These are phyloP conservation scores for Euura lappo DNA, from an alignment of 1,140 invertebrate species.

Conservation along the genomic window DNA sequence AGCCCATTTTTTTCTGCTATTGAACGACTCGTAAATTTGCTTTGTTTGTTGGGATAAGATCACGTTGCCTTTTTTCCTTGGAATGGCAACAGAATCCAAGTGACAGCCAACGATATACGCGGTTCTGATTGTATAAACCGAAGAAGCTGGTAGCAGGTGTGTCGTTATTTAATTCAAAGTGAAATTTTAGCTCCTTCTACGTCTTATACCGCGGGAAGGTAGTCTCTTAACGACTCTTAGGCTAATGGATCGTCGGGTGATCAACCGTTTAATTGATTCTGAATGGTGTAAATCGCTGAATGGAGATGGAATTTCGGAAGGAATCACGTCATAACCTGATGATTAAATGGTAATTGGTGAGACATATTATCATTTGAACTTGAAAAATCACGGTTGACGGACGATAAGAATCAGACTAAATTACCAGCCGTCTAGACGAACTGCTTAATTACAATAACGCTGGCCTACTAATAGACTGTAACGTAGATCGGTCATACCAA, in stretches of 20 bases:
- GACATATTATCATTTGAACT: too few relatives aligned
- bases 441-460: too few relatives aligned
- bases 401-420: too few relatives aligned
- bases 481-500: too few relatives aligned
- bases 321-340: too few relatives aligned
- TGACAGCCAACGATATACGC: not conserved
- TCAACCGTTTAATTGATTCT: not conserved
- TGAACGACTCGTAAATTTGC: not conserved
- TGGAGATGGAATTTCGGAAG: too few relatives aligned
- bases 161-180: not conserved
- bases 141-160: not conserved
- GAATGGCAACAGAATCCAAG: not conserved
- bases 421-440: too few relatives aligned
- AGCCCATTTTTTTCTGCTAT: not conserved
- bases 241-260: not conserved
- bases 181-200: not conserved
- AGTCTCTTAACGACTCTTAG: not conserved
- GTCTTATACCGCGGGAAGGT: not conserved
- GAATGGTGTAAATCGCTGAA: too few relatives aligned
- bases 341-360: too few relatives aligned
- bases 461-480: too few relatives aligned
- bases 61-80: not conserved
- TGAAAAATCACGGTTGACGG: too few relatives aligned
- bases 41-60: not conserved
- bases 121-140: not conserved